Evolutionary conservation across 2,888 invertebrate species (phyloP), one percentile per base, ranked within the genome.

Genomic region (Andrena bucephala): DNA sequence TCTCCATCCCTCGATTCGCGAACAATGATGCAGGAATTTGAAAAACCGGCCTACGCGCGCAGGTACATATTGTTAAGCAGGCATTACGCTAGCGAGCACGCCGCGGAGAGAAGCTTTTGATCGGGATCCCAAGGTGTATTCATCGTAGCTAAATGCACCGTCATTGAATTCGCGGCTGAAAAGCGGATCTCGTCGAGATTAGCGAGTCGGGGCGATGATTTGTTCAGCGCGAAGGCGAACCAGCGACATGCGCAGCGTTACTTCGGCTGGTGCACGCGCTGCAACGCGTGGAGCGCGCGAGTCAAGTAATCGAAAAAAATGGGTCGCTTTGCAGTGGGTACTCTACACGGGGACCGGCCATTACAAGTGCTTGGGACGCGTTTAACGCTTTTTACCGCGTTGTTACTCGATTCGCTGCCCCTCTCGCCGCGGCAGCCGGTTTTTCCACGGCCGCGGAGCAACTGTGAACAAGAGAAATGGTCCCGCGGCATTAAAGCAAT

Each of bases 341-440:
- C 65, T 72, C 48, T 52, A 68, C 50, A 54, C 50, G 63, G 48
- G 63, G 50, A 33, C 65, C 60, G 57, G 54, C 60, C 63, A 83
- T 81, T 81, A 50, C 75, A 29, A 76, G 59, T 72, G 33, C 31
- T 59, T 54, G 65, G 59, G 73, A 69, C 77, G 78, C 81, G 77
- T 77, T 85, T 77, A 84, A 85, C 62, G 75, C 85, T 82, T 84
- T 85, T 82, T 69, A 69, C 50, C 75, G 29, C 62, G 68, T 82
- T 77, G 77, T 71, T 78, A 70, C 66, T 63, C 69, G 73, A 83
- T 77, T 52, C 78, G 52, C 29, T n/a, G n/a, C 48, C 48, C 29
- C 42, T 20, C 65, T 33, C 69, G 5, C 24, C 65, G 20, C 31
- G 36, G 20, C 31, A 27, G 7, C 2, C 68, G 31, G 69, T 69